phyloP scores from a whole-genome alignment of 2,888 invertebrate species.

The Latheticus oryzae region DNA sequence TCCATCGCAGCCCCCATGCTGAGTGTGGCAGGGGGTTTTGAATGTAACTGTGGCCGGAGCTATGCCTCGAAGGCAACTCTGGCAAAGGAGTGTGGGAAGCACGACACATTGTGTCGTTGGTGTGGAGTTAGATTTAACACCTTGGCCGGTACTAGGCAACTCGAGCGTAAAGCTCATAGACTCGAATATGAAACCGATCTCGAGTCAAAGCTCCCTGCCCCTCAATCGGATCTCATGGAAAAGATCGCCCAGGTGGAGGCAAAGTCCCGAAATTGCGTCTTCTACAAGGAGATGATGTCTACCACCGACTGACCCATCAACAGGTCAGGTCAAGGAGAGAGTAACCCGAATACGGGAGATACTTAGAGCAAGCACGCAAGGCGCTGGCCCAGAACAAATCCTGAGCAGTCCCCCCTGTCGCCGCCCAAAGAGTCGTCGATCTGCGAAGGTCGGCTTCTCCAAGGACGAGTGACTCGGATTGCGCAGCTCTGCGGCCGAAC shows the following conservation, averaged over 20 bases:
- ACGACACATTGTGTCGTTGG: constrained; percentile 7
- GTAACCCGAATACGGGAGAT: constrained; percentile 19
- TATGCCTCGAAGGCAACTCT: constrained; percentile 10
- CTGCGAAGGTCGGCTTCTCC: too few species aligned
- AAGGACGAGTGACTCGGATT: too few species aligned
- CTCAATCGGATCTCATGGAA: constrained; percentile 13
- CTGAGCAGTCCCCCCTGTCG: not conserved
- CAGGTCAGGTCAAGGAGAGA: constrained; percentile 30
- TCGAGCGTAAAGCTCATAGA: constrained; percentile 16
- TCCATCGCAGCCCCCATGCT: not conserved
- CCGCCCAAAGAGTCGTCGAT: too few species aligned
- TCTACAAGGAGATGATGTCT: constrained; percentile 17
- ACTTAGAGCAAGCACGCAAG: constrained; percentile 14
- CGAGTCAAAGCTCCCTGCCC: constrained; percentile 5
- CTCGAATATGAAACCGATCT: constrained; percentile 7
- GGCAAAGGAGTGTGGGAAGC: constrained; percentile 15
- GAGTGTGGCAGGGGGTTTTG: constrained; percentile 1
- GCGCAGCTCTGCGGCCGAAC: too few species aligned
- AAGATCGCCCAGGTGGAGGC: constrained; percentile 30
- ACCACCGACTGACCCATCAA: constrained; percentile 34
- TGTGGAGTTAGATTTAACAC: constrained; percentile 5
- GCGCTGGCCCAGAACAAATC: not conserved
- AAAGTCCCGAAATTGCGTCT: not conserved
- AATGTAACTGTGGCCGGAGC: constrained; percentile 10
- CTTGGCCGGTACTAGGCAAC: constrained; percentile 19